Evolutionary conservation across 2,797 vertebrate species (phyloP), one percentile per base, ranked within the genome.

Genomic region (Xyrichtys novacula): DNA sequence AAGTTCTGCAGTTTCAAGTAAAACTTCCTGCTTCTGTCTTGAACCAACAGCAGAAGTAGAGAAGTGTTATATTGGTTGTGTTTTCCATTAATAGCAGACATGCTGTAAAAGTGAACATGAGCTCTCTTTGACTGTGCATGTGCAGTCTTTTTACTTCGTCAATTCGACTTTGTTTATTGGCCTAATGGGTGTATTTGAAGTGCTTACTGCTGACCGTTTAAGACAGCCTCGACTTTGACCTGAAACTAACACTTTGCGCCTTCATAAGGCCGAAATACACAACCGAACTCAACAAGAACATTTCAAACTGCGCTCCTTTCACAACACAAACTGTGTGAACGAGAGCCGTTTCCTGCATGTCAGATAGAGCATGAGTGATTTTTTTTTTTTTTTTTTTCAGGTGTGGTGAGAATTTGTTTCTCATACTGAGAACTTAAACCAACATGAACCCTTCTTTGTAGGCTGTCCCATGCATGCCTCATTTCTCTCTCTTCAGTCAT

Each of bases 21-120:
- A 53, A 61, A 71, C 61, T 88, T 88, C 74, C 78, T 78, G 26
- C 46, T 75, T 86, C 32, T 66, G 48, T 23, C 23, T 6, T 28
- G 8, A 67, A 15, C 6, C 8, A 1, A 29, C 11, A 48, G 28
- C 47, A 22, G 54, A 53, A 74, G 28, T 44, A 47, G 10, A 36
- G n/a, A 39, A 10, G 6, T 34, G 22, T 32, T 25, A 19, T 31
- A 1, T 1, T 2, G 20, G 19, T 15, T 49, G 26, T 32, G 26
- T 63, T 29, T 52, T 6, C 7, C 12, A 2, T 26, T 53, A 16
- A 22, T 32, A 17, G 0, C 19, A n/a, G 15, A 31, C 25, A 8
- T 14, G 20, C 2, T 25, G 3, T 20, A 20, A 4, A 26, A 39
- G 3, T 22, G 32, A 6, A 23, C 9, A 3, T 26, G n/a, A 17